Evolutionary conservation across 2,113 vertebrate species (phyloP).

Genomic region (Marmota monax): DNA sequence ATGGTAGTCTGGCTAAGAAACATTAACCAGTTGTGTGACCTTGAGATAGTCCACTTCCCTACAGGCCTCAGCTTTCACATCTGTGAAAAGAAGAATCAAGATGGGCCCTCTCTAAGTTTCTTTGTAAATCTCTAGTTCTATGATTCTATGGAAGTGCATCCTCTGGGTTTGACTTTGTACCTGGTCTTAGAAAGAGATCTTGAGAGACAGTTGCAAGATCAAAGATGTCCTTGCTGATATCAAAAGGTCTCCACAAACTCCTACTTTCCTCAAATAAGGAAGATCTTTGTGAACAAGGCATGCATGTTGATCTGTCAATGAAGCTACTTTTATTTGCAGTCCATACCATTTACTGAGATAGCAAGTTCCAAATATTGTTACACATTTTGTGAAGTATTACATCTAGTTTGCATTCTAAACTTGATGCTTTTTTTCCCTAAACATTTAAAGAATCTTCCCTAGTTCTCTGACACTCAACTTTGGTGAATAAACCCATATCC

Average conservation of each 20-base stretch:
- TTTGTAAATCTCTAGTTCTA: neutral
- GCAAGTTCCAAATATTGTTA: neutral
- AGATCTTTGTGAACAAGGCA: neutral
- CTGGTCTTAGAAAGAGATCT: neutral
- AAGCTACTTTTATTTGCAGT: neutral
- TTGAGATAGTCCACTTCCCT: neutral
- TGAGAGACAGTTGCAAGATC: neutral
- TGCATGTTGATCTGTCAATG: neutral
- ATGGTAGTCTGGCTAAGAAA: neutral
- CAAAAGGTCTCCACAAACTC: neutral
- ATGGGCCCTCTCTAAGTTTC: neutral
- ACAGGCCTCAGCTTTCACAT: neutral
- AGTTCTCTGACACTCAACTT: neutral
- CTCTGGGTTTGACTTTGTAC: neutral
- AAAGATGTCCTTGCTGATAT: neutral
- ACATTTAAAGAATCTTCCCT: neutral
- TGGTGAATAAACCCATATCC: neutral
- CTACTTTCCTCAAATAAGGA: neutral
- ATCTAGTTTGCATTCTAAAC: neutral
- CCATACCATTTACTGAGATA: neutral
- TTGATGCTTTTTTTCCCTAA: neutral
- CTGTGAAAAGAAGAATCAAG: neutral
- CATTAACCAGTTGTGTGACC: neutral
- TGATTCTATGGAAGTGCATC: neutral
- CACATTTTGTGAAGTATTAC: neutral